A percentile compares a stretch with the other conserved stretches of the same genome.
These are phyloP conservation scores for Apodemus speciosus DNA, from an alignment of 2,113 vertebrate species.

Conservation along the genomic window DNA sequence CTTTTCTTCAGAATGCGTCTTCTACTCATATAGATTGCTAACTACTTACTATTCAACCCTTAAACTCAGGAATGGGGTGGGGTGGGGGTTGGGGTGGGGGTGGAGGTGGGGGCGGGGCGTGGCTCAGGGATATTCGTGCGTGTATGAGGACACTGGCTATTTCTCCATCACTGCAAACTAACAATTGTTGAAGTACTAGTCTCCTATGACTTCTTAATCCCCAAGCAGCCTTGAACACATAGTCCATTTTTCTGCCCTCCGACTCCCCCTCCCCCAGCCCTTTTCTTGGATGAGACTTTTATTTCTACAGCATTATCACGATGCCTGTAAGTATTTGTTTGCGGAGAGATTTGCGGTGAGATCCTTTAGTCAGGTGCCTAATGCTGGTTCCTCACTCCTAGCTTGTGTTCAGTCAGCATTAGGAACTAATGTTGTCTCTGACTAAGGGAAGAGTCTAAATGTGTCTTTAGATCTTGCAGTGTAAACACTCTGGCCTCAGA, in stretches of 20 bases:
- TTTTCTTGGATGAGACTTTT: not conserved
- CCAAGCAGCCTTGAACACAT: not conserved
- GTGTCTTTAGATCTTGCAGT: not conserved
- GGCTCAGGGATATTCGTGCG: not conserved
- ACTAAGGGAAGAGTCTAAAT: not conserved
- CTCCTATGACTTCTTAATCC: not conserved
- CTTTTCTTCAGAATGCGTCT: not conserved
- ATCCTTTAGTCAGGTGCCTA: not conserved
- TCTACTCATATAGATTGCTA: not conserved
- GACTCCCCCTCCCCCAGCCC: not conserved
- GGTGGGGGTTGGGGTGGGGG: too few species aligned
- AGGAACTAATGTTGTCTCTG: not conserved
- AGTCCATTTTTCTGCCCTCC: not conserved
- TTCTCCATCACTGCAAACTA: not conserved
- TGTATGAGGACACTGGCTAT: not conserved
- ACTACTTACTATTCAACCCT: not conserved
- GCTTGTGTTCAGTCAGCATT: not conserved
- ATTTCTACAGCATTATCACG: not conserved
- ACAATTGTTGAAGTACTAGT: not conserved
- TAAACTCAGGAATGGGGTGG: not conserved
- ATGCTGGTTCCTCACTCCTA: not conserved
- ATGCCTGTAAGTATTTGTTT: not conserved
- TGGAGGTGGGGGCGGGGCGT: not conserved
- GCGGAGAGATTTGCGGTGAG: not conserved
- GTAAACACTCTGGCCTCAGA: not conserved